These are phyloP conservation scores for Erpobdella octoculata DNA, from an alignment of 2,888 invertebrate genomes.

Conservation along the genomic window DNA sequence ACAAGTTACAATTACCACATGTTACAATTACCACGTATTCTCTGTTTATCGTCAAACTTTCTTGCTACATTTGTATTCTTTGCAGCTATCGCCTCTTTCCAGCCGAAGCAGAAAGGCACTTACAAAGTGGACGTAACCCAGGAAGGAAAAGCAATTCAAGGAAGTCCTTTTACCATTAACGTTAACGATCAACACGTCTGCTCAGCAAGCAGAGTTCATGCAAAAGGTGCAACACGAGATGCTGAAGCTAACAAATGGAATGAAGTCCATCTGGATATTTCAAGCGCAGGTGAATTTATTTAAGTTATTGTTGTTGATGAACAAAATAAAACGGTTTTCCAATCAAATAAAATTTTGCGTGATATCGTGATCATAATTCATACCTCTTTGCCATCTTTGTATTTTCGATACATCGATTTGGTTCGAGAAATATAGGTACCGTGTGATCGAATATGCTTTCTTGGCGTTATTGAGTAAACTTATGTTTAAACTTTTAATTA, in stretches of 20 bases:
- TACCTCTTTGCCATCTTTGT: too few species aligned
- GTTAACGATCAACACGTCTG: constrained; percentile 84
- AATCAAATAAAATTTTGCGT: too few species aligned
- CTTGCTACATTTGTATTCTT: background rate
- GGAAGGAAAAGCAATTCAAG: constrained; percentile 83
- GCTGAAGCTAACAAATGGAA: constrained; percentile 92
- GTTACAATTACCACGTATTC: background rate
- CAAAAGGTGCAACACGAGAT: constrained; percentile 52
- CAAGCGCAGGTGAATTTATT: constrained; percentile 86
- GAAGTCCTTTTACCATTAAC: constrained; percentile 89
- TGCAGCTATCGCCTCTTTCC: constrained; percentile 77
- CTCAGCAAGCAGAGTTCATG: constrained; percentile 81
- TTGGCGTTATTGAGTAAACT: too few species aligned
- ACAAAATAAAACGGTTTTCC: too few species aligned
- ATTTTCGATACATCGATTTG: too few species aligned
- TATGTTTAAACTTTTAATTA: too few species aligned
- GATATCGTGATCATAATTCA: too few species aligned
- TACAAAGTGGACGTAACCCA: constrained; percentile 86
- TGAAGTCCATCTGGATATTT: constrained; percentile 80
- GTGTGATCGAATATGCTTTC: too few species aligned
- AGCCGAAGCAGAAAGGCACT: constrained; percentile 79
- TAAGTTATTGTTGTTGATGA: too few species aligned
- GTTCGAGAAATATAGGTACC: too few species aligned
- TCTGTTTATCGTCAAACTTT: background rate
- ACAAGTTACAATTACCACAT: too few species aligned